Evolutionary conservation across 2,113 vertebrate species (phyloP).

Genomic region (Pygoscelis antarcticus): DNA sequence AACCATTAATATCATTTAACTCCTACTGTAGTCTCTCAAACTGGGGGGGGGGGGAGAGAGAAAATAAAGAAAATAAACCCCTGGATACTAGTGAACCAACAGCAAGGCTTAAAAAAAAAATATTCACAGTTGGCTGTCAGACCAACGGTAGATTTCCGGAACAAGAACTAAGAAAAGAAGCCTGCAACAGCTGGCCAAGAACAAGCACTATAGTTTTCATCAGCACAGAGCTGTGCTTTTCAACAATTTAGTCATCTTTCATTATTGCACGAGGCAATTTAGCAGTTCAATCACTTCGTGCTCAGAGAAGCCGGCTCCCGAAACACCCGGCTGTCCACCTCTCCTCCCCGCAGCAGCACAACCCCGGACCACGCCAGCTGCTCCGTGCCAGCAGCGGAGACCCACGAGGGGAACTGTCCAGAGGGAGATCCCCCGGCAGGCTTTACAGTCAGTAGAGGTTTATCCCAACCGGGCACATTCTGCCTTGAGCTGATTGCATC

Average conservation of each 20-base stretch:
- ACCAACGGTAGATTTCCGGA: background rate
- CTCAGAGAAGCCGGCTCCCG: background rate
- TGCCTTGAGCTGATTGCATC: accelerated
- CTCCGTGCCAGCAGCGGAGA: accelerated
- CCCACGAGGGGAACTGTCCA: background rate
- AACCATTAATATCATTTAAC: background rate
- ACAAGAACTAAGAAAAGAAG: background rate
- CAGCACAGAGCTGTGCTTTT: background rate
- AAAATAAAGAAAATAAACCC: background rate
- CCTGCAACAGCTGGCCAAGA: background rate
- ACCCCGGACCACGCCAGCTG: accelerated
- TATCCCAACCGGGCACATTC: accelerated
- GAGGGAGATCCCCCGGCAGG: accelerated
- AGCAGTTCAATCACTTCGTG: accelerated
- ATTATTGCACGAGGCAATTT: accelerated
- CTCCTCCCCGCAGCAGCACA: background rate
- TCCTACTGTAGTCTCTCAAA: background rate
- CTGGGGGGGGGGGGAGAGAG: too few species aligned
- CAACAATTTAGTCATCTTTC: background rate
- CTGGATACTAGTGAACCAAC: background rate
- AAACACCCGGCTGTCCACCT: accelerated
- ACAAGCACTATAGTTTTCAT: background rate
- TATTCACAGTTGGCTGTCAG: background rate
- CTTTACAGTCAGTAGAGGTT: accelerated
- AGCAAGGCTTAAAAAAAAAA: background rate